phyloP scores from a whole-genome alignment of 2,888 invertebrate species.

The Tortrix viridana region DNA sequence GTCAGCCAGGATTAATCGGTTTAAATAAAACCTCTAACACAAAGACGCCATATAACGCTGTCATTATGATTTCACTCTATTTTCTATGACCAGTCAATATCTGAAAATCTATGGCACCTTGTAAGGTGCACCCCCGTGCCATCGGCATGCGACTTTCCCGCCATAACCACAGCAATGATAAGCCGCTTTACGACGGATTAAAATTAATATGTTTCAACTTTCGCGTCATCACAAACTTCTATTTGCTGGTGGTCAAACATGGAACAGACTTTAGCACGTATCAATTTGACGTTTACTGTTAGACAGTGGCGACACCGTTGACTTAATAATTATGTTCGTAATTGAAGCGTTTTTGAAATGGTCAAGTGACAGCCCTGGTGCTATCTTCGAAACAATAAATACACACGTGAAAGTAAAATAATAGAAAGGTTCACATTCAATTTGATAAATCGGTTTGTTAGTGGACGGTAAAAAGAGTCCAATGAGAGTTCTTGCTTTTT shows the following conservation, averaged over 20 bases:
- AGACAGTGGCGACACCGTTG: not conserved
- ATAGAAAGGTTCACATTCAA: slow-evolving; percentile 42
- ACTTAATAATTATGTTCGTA: not conserved
- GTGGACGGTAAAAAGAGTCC: slow-evolving; percentile 12
- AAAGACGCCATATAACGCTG: too few species aligned
- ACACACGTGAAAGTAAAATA: slow-evolving; percentile 41
- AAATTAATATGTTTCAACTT: slow-evolving; percentile 9
- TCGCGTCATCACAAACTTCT: slow-evolving; percentile 3
- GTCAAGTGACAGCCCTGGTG: slow-evolving; percentile 32
- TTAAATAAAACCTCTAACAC: too few species aligned
- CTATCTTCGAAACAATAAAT: slow-evolving; percentile 41
- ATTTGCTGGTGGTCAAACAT: not conserved
- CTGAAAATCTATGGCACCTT: slow-evolving; percentile 7
- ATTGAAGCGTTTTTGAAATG: not conserved
- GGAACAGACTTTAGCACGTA: not conserved
- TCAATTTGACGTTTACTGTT: not conserved
- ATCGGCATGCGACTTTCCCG: slow-evolving; percentile 6
- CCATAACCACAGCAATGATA: slow-evolving; percentile 14
- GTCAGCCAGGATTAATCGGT: too few species aligned
- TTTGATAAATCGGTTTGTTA: slow-evolving; percentile 39
- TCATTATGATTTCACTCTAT: too few species aligned
- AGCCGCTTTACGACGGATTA: slow-evolving; percentile 6
- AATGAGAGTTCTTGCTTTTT: not conserved
- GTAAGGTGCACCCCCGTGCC: slow-evolving; percentile 2
- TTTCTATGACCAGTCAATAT: not conserved